Evolutionary conservation across 1,140 invertebrate genomes (phyloP), one percentile per base, ranked within the genome.

Genomic region (Drosophila yakuba): DNA sequence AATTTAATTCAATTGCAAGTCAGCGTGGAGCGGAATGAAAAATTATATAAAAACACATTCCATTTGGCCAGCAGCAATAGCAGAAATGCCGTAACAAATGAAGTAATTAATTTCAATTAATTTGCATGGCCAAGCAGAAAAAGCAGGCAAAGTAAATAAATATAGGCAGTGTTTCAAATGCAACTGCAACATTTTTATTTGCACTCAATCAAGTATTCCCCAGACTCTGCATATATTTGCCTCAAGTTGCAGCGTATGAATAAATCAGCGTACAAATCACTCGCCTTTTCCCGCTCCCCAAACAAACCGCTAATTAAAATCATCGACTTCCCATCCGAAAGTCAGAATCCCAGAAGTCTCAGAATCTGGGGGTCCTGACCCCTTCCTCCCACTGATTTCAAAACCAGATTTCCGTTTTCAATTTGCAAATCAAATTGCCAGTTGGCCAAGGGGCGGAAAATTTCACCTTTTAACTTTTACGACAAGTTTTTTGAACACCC

Each of bases 401-500:
- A 36, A 25, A 17, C 51, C 50, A 57, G 32, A 74, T 51, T 73
- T 54, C 28, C 54, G 38, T 43, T 79, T 82, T 79, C 59, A 73
- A 89, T 89, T 88, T 83, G 83, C 80, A 89, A 89, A 80, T 89
- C 80, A 89, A 88, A 80, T 88, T 78, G 68, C 57, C 20, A 64
- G 61, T n/a, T 35, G 12, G n/a, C 59, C 73, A 75, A 61, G 64
- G 25, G 47, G 39, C 15, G 62, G 62, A 39, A 51, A 64, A 61
- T 68, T 79, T 74, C 45, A 78, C 80, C 74, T 66, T 66, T 77
- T 15, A 67, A 54, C 58, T 75, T 32, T 25, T 36, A 28, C n/a
- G 50, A 63, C 47, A 17, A 41, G 41, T 47, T 43, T 59, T 66
- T 58, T 10, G 8, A 47, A 66, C 35, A 51, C 35, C 20, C n/a